These are phyloP conservation scores for Centropristis striata DNA, from an alignment of 2,113 vertebrate genomes.

Conservation along the genomic window DNA sequence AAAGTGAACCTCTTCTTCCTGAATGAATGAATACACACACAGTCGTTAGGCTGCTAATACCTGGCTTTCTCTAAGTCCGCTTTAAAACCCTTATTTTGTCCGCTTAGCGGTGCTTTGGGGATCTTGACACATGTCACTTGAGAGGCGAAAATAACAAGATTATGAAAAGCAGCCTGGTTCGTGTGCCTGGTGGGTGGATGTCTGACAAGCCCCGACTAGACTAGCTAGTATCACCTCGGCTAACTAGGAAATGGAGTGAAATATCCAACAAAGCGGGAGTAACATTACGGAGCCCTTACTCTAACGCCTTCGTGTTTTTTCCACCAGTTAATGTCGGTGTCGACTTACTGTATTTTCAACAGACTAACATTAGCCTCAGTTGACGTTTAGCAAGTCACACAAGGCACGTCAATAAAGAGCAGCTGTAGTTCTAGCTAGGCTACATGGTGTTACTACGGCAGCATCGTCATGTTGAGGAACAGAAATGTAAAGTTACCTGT, in stretches of 20 bases:
- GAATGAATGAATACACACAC: constrained; percentile 23
- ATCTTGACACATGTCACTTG: background rate
- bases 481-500: constrained; percentile 67
- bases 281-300: background rate
- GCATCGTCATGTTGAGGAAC: background rate
- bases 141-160: background rate
- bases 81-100: background rate
- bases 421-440: constrained; percentile 33
- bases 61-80: background rate
- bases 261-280: background rate
- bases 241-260: constrained; percentile 50
- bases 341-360: background rate
- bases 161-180: constrained; percentile 8
- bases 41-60: constrained; percentile 15
- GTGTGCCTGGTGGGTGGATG: background rate
- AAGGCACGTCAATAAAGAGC: background rate
- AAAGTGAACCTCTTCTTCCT: constrained; percentile 37
- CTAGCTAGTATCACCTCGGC: constrained; percentile 53
- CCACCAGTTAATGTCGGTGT: background rate
- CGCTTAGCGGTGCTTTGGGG: background rate
- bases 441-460: background rate
- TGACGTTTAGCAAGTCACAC: constrained; percentile 29
- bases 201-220: constrained; percentile 28
- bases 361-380: background rate
- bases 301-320: background rate